phyloP scores from a whole-genome alignment of 2,888 invertebrate species.

The Arge pagana region DNA sequence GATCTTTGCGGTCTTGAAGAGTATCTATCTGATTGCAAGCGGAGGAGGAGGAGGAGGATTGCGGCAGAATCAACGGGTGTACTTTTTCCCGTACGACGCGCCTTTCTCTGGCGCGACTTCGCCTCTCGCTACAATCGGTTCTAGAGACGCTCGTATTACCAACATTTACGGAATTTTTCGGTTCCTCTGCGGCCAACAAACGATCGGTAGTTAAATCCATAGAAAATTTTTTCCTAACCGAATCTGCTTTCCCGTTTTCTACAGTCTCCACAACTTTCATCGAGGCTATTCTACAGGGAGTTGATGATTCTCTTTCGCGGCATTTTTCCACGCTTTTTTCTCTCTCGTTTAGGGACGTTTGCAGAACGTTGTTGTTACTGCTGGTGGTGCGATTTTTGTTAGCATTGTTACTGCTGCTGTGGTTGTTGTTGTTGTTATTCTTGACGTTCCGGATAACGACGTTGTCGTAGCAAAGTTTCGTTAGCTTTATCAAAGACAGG shows the following conservation, averaged over 20 bases:
- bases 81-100: slow-evolving; percentile 41
- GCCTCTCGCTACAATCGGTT: slow-evolving; percentile 44
- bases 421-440: slow-evolving; percentile 34
- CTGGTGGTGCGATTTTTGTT: slow-evolving; percentile 26
- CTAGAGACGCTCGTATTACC: slow-evolving; percentile 11
- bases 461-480: background rate
- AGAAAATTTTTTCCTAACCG: slow-evolving; percentile 10
- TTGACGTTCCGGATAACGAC: background rate
- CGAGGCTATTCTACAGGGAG: background rate
- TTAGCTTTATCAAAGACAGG: slow-evolving; percentile 8
- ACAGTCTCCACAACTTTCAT: slow-evolving; percentile 31
- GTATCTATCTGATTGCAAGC: slow-evolving; percentile 32
- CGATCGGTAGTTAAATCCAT: slow-evolving; percentile 3
- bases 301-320: background rate
- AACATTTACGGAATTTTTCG: background rate
- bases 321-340: background rate
- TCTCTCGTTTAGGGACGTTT: background rate
- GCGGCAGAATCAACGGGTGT: slow-evolving; percentile 28
- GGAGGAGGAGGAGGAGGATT: slow-evolving; percentile 8
- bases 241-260: slow-evolving; percentile 19
- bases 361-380: slow-evolving; percentile 3
- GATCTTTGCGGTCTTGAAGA: slow-evolving; percentile 42
- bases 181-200: no score
- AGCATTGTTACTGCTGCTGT: slow-evolving; percentile 24
- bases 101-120: slow-evolving; percentile 51